Evolutionary conservation across 2,113 vertebrate species (phyloP).

Genomic region (Tragelaphus strepsiceros): DNA sequence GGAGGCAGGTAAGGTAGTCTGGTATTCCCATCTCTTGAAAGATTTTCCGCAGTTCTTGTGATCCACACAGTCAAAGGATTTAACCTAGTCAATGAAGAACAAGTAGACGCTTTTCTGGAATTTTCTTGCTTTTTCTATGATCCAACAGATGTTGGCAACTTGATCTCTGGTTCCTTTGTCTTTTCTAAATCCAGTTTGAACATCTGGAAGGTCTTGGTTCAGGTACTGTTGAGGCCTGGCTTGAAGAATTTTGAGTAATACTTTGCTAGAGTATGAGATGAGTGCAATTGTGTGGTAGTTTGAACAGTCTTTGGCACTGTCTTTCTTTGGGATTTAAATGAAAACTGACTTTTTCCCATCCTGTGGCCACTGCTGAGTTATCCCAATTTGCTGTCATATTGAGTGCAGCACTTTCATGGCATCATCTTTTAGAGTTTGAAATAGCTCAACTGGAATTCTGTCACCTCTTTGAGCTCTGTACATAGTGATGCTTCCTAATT

Average conservation of each 20-base stretch:
- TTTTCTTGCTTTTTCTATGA: background rate
- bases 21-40: background rate
- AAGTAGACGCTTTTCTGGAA: background rate
- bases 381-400: background rate
- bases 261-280: background rate
- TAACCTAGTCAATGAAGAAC: background rate
- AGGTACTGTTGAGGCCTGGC: background rate
- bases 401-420: rapidly evolving
- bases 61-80: background rate
- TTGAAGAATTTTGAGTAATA: background rate
- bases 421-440: background rate
- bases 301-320: background rate
- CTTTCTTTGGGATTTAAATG: background rate
- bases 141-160: background rate
- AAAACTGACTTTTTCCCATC: background rate
- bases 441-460: background rate
- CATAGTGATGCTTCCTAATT: background rate
- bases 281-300: background rate
- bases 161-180: background rate
- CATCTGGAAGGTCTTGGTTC: background rate
- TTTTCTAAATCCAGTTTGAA: background rate
- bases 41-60: background rate
- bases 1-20: background rate
- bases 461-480: background rate
- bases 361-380: background rate